A percentile compares a stretch with the other conserved stretches of the same genome.
Evolutionary conservation across 2,797 vertebrate genomes (phyloP).

Genomic region (Pseudocheirus occidentalis): DNA sequence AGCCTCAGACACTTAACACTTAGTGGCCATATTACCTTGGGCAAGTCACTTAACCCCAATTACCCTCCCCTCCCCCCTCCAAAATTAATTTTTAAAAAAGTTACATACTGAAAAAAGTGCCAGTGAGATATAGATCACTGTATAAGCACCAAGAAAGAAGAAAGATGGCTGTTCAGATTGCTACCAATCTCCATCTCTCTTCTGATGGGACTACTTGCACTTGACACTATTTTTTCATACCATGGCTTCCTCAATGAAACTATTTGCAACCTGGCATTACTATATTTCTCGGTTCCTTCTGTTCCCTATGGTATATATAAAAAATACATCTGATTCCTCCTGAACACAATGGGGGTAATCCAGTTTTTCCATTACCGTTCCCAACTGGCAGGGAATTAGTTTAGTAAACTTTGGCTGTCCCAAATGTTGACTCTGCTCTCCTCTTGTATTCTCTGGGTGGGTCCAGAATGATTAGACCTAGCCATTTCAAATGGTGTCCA

Average conservation of each 20-base stretch:
- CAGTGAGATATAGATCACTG: not conserved
- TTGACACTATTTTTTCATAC: not conserved
- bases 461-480: not conserved
- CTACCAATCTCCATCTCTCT: not conserved
- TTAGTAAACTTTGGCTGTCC: not conserved
- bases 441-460: not conserved
- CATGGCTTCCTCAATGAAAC: not conserved
- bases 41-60: no score
- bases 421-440: not conserved
- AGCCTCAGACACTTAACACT: no score
- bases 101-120: not conserved
- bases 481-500: not conserved
- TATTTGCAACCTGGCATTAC: not conserved
- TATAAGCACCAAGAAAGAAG: not conserved
- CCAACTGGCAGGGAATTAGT: slow-evolving; percentile 17
- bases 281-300: slow-evolving; percentile 7
- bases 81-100: no score
- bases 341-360: not conserved
- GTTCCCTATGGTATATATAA: not conserved
- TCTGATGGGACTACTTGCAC: not conserved
- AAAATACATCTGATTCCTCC: not conserved
- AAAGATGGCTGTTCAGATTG: not conserved
- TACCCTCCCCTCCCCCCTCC: no score
- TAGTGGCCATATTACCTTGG: no score
- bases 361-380: slow-evolving; percentile 3